Percentiles rank a stretch among this genome's conserved stretches.
Evolutionary conservation across 2,113 vertebrate species (phyloP).

Genomic region (Ophiodon elongatus): DNA sequence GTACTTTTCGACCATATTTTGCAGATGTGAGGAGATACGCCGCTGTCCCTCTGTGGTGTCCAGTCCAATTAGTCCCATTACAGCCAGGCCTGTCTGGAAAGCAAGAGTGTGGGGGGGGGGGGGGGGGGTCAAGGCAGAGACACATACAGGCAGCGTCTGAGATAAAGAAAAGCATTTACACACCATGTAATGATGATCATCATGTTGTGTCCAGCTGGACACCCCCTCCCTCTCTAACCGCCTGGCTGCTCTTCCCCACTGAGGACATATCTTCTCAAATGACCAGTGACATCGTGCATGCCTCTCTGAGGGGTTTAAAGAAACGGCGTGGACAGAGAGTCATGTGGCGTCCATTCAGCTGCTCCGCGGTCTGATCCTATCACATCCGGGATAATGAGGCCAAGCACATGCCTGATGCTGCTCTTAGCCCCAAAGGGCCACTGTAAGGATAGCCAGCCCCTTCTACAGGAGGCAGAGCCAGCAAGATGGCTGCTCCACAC

Average conservation of each 20-base stretch:
- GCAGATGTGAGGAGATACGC: slow-evolving; percentile 48
- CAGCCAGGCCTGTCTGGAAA: slow-evolving; percentile 56
- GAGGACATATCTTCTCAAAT: slow-evolving; percentile 39
- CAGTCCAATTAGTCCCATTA: slow-evolving; percentile 64
- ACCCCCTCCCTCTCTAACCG: slow-evolving; percentile 1
- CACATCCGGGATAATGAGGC: slow-evolving; percentile 53
- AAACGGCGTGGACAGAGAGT: slow-evolving; percentile 25
- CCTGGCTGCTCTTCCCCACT: slow-evolving; percentile 10
- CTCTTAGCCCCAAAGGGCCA: slow-evolving; percentile 30
- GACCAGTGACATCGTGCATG: slow-evolving; percentile 42
- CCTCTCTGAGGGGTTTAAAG: slow-evolving; percentile 12
- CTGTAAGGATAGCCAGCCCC: neutral
- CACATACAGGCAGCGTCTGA: neutral
- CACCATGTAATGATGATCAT: slow-evolving; percentile 16
- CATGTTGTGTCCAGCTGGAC: slow-evolving; percentile 53
- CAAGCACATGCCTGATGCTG: slow-evolving; percentile 64
- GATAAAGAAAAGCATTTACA: slow-evolving; percentile 20
- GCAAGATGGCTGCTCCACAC: neutral
- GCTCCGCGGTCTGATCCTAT: slow-evolving; percentile 47
- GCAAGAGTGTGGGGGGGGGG: slow-evolving; percentile 22
- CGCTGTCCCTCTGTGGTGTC: slow-evolving; percentile 57
- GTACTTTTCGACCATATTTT: slow-evolving; percentile 71
- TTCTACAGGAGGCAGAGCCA: neutral
- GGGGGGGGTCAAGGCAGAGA: slow-evolving; percentile 43
- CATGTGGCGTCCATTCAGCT: slow-evolving; percentile 46